These are phyloP conservation scores for Sepiola atlantica DNA, from an alignment of 2,888 invertebrate genomes.

Conservation along the genomic window DNA sequence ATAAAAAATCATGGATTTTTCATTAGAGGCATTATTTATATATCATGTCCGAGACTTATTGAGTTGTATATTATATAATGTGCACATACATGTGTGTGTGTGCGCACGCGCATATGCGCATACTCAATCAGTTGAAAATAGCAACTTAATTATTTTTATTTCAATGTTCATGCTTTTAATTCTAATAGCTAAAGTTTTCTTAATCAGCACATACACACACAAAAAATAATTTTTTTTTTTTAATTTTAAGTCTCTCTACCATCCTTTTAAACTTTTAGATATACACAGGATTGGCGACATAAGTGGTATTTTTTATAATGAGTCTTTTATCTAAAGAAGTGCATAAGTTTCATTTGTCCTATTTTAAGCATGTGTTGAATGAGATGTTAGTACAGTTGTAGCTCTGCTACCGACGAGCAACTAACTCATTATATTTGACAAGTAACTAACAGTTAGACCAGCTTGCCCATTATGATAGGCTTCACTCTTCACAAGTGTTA, in stretches of 20 bases:
- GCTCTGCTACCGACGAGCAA: background rate
- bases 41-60: too few species aligned
- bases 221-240: background rate
- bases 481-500: background rate
- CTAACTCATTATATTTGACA: background rate
- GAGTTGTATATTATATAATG: too few species aligned
- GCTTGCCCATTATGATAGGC: background rate
- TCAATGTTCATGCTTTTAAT: background rate
- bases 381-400: background rate
- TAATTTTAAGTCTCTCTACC: background rate
- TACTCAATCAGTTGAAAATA: background rate
- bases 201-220: background rate
- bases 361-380: background rate
- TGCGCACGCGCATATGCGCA: too few species aligned
- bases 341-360: background rate
- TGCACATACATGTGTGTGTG: too few species aligned
- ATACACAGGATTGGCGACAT: background rate
- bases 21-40: too few species aligned
- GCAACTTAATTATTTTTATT: background rate
- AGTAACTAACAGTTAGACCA: background rate
- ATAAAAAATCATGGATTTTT: too few species aligned
- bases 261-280: background rate
- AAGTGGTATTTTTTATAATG: background rate
- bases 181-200: background rate
- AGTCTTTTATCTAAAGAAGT: background rate